Evolutionary conservation across 1,140 invertebrate species (phyloP), one percentile per base, ranked within the genome.

Genomic region (Harlomillsia oculata): DNA sequence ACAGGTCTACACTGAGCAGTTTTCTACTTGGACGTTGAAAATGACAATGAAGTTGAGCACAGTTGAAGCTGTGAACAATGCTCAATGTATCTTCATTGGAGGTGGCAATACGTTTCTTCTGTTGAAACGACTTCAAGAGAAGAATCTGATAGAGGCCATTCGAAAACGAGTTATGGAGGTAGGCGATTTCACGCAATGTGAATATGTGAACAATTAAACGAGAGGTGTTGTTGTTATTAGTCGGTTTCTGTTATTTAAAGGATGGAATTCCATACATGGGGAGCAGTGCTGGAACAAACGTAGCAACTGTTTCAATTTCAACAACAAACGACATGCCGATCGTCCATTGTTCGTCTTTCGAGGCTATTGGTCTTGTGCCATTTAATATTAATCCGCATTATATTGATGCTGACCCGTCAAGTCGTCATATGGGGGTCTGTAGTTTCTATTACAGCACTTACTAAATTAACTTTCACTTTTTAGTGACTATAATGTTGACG

Each of bases 311-410:
- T 52, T 83, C 79, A 64, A 90, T 90, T 59, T 76, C 80, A 66
- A 87, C 84, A 43, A 89, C 85, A 53, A 89, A 87, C 77, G 86
- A 88, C 70, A 89, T 87, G 86, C 86, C 87, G 5, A 87, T 90
- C 49, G 78, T 82, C 36, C 82, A 81, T 70, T 85, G 85, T 82
- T 21, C 76, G 72, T 52, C 37, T 16, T 87, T 89, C 72, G 72
- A 81, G 58, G 85, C 83, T 6, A 71, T 89, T 36, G 74, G 73
- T 18, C 74, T 90, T 14, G 79, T 90, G 3, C 83, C 84, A 3
- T 89, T 89, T 68, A 89, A 90, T 69, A 87, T 90, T 37, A 90
- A 89, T 71, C 84, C 86, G 30, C 87, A 90, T 71, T 90, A 86
- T 68, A 69, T 85, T 60, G 85, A 89, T 49, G 67, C 77, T 36